Conservation (phyloP, 2,888 invertebrate genomes). For the Epistrophe eligans region DNA sequence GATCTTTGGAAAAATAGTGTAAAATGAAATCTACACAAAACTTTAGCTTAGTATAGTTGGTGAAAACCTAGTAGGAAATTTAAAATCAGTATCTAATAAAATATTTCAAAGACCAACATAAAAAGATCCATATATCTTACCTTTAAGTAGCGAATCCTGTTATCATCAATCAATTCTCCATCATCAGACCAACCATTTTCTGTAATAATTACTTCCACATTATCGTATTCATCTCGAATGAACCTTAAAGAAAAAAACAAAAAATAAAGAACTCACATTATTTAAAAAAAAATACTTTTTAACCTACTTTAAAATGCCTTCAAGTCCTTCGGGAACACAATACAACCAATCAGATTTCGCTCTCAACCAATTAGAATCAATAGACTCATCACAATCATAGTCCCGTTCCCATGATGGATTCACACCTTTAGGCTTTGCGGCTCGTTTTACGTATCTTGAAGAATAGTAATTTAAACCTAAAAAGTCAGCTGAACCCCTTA, state of each 20-base stretch:
- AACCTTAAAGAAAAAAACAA: slow-evolving; percentile 80
- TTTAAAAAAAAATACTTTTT: slow-evolving; percentile 25
- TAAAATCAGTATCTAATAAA: too few relatives aligned
- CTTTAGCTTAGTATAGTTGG: too few relatives aligned
- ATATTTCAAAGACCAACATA: background rate
- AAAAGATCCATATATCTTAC: slow-evolving; percentile 48
- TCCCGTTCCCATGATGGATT: slow-evolving; percentile 86
- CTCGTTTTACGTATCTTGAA: slow-evolving; percentile 78
- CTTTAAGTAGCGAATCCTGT: slow-evolving; percentile 81
- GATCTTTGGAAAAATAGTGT: too few relatives aligned
- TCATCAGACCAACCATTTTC: slow-evolving; percentile 87
- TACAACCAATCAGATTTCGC: slow-evolving; percentile 80
- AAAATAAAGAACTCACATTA: background rate
- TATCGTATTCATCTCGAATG: slow-evolving; percentile 85
- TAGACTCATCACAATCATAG: slow-evolving; percentile 76
- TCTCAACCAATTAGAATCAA: slow-evolving; percentile 79
- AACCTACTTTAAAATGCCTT: slow-evolving; percentile 77
- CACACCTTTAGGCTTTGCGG: slow-evolving; percentile 77
- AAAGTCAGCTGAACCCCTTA: slow-evolving; percentile 80
- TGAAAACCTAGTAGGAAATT: too few relatives aligned
- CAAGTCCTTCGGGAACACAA: slow-evolving; percentile 80
- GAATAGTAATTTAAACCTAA: slow-evolving; percentile 81
- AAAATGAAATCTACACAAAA: too few relatives aligned
- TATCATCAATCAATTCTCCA: slow-evolving; percentile 81
- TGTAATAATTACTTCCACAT: slow-evolving; percentile 85